phyloP scores from a whole-genome alignment of 2,888 invertebrate species.

The Theretra japonica region DNA sequence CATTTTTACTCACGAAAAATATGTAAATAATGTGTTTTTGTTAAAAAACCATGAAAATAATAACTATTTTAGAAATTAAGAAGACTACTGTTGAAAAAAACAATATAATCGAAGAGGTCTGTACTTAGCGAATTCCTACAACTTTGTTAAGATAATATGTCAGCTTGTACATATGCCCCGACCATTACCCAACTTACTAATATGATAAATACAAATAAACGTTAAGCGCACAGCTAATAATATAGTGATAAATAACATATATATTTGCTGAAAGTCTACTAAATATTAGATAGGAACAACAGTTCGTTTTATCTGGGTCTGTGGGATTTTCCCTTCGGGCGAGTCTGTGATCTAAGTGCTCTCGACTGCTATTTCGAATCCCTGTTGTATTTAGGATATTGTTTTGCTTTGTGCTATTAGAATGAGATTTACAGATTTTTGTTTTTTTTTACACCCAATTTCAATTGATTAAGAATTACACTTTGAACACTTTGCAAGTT shows the following conservation, averaged over 20 bases:
- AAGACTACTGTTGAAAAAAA: too few relatives aligned
- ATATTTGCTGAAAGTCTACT: slow-evolving; percentile 1
- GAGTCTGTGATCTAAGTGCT: neutral
- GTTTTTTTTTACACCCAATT: too few relatives aligned
- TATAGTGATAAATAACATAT: neutral
- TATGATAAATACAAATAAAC: neutral
- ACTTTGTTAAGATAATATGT: too few relatives aligned
- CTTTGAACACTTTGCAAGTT: too few relatives aligned
- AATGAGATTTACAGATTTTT: neutral
- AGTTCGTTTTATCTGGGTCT: slow-evolving; percentile 3
- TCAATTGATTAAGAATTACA: too few relatives aligned
- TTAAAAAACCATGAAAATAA: too few relatives aligned
- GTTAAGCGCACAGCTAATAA: neutral
- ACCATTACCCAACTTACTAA: neutral
- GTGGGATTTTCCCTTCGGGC: neutral
- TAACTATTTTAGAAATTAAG: too few relatives aligned
- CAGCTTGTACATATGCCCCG: too few relatives aligned
- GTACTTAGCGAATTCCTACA: too few relatives aligned
- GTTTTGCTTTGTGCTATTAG: neutral
- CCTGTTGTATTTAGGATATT: neutral
- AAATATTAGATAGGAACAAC: slow-evolving; percentile 2
- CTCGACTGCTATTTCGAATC: neutral
- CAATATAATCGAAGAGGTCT: too few relatives aligned
- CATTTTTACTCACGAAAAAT: neutral
- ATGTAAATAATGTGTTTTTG: too few relatives aligned